Evolutionary conservation across 2,888 invertebrate species (phyloP).

Genomic region (Chirona hameri): DNA sequence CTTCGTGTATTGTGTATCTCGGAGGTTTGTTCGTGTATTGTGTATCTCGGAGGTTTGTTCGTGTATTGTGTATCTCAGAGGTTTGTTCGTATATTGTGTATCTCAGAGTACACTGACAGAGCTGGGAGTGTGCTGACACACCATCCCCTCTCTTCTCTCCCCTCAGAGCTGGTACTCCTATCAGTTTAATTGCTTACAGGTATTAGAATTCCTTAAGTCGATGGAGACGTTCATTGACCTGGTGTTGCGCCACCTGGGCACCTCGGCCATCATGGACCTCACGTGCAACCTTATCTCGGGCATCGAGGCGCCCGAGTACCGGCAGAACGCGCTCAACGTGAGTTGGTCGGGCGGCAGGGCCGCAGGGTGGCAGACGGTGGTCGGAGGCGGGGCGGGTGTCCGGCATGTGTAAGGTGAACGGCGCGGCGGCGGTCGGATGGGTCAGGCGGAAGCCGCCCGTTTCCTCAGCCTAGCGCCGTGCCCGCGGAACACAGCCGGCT

Average conservation of each 20-base stretch:
- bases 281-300: slow-evolving; percentile 78
- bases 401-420: not conserved
- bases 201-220: slow-evolving; percentile 84
- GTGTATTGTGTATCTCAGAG: too few species aligned
- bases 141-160: slow-evolving; percentile 6
- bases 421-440: not conserved
- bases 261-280: slow-evolving; percentile 92
- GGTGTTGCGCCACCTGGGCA: slow-evolving; percentile 83
- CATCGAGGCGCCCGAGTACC: slow-evolving; percentile 69
- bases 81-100: too few species aligned
- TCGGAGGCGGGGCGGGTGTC: not conserved
- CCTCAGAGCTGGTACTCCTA: slow-evolving; percentile 83
- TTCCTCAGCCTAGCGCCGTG: too few species aligned
- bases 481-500: too few species aligned
- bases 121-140: too few species aligned
- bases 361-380: not conserved
- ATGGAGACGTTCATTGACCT: slow-evolving; percentile 81
- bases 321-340: slow-evolving; percentile 66
- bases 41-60: too few species aligned
- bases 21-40: too few species aligned
- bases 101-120: too few species aligned
- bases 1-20: too few species aligned
- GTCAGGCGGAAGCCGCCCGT: too few species aligned
- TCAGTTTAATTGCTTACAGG: slow-evolving; percentile 85
- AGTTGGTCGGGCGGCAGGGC: slow-evolving; percentile 43